Conservation (phyloP, 2,888 invertebrate genomes). For the Schizaphis graminum region DNA sequence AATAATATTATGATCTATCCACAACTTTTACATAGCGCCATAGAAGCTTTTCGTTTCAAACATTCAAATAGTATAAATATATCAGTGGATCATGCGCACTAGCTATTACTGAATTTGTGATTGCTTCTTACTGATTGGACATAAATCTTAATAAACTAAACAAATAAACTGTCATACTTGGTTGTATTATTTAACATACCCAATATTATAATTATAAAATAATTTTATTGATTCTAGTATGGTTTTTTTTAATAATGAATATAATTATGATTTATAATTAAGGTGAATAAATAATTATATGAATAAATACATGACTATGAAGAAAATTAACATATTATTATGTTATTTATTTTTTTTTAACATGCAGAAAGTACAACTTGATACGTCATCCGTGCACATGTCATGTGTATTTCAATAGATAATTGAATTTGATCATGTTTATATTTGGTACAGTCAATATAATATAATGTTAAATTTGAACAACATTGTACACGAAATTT, state of each 20-base stretch:
- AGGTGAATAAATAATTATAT: neutral
- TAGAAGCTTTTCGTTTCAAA: neutral
- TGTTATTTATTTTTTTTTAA: neutral
- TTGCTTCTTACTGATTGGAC: neutral
- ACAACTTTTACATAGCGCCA: neutral
- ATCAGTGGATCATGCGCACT: neutral
- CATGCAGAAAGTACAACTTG: neutral
- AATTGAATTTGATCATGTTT: neutral
- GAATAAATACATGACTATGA: neutral
- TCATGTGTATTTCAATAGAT: neutral
- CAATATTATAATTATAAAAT: neutral
- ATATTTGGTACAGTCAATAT: neutral
- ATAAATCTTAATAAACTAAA: too few species aligned
- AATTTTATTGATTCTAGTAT: neutral
- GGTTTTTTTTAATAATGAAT: neutral
- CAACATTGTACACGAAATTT: neutral
- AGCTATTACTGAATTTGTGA: neutral
- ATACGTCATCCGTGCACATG: neutral
- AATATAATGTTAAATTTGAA: neutral
- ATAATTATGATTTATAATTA: neutral
- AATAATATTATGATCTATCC: neutral
- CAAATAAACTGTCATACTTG: neutral
- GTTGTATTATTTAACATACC: neutral
- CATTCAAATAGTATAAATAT: neutral
- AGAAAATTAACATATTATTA: neutral